Evolutionary conservation across 2,797 vertebrate genomes (phyloP), one percentile per base, ranked within the genome.

Genomic region (Cirrhinus molitorella): DNA sequence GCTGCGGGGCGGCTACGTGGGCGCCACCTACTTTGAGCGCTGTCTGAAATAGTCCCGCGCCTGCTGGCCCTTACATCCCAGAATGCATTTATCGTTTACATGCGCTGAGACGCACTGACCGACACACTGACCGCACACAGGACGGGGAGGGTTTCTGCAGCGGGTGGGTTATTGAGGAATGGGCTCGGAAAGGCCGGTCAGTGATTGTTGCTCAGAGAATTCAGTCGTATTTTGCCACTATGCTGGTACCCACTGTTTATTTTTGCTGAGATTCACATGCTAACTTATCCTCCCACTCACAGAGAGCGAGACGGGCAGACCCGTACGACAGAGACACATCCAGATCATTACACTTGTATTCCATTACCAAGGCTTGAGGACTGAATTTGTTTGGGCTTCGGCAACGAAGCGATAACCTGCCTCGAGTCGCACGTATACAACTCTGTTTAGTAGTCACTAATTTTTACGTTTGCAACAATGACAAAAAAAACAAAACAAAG

Each of bases 1-100:
- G 4, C 96, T 98, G 92, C 91, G 96, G 31, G 97, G 97, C 0
- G 97, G 97, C 71, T 98, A 98, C 88, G 96, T 98, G 34, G 97
- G 97, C 49, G 96, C 97, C 92, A 97, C 96, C 90, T 98, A 97
- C 93, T 98, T 98, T 7, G 97, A 98, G 92, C 96, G 97, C 92
- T 98, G 97, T 94, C 96, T 98, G 85, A 98, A 98, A 95, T 97
- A 96, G 92, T 89, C 86, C 53, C 66, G n/a, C 67, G 87, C 83
- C 72, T 57, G 49, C 70, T 76, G 68, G 37, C 80, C 78, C 16
- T 83, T 49, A 23, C 67, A 53, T 53, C 55, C 75, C 75, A 83
- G 90, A 88, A 92, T 43, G 87, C 91, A 90, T 92, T 89, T 88
- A 89, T 90, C 79, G 88, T 92, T 93, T 91, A 92, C 91, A 92